Evolutionary conservation across 2,797 vertebrate species (phyloP), one percentile per base, ranked within the genome.

Genomic region (Odontamblyopus rebecca): DNA sequence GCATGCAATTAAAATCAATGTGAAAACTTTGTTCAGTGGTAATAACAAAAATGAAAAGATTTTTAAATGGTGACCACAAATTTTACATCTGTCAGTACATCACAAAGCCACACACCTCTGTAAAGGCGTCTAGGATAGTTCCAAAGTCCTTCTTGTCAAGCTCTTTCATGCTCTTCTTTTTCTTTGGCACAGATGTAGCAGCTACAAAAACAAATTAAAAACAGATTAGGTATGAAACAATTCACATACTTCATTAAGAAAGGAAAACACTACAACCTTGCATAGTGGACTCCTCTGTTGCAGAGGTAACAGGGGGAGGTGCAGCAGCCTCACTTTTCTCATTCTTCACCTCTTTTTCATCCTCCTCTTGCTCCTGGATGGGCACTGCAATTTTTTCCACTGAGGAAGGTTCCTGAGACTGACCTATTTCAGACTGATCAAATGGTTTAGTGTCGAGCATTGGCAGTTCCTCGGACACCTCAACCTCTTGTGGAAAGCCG

Each of bases 51-150:
- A 23, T 57, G 12, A 13, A 27, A 27, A 27, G 12, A 12, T 59
- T 44, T 27, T 59, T 13, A 59, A 57, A 30, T 5, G 7, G n/a
- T 26, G 13, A 59, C 23, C 11, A 27, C 26, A 29, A 13, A 29
- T n/a, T 23, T 54, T 2, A 53, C 5, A 13, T 48, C 6, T 57
- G 23, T 57, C 3, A 26, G 11, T 57, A 30, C 15, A 30, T 30
- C 27, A 29, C 15, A 60, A 30, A 27, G 16, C 30, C 51, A 84
- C 89, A 59, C 67, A 94, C 98, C 96, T 99, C 98, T 92, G 96
- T 98, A 86, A 98, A 99, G 82, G 97, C 97, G 94, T 99, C 97
- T 81, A 98, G 88, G 78, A 99, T 91, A 86, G 98, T 95, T 67
- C 98, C 97, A 63, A 95, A 94, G 63, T 96, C 96, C 85, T 96